Evolutionary conservation across 1,140 invertebrate genomes (phyloP).

Genomic region (Megalopta genalis): DNA sequence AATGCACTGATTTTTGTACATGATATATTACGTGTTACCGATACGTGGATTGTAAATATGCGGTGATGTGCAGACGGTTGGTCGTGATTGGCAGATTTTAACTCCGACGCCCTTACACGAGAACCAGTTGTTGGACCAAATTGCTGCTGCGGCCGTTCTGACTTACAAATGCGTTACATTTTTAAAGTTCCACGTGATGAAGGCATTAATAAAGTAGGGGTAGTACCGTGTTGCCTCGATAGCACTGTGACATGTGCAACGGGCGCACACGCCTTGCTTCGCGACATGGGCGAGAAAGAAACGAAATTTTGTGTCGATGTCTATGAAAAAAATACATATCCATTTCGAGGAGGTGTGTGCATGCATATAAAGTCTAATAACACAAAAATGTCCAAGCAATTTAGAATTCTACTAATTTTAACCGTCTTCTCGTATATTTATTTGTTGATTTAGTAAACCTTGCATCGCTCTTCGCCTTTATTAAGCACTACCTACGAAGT

Average conservation of each 20-base stretch:
- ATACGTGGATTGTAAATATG: slow-evolving; percentile 12
- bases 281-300: neutral
- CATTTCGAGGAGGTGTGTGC: neutral
- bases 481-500: too few relatives aligned
- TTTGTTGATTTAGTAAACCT: too few relatives aligned
- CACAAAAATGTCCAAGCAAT: neutral
- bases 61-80: slow-evolving; percentile 29
- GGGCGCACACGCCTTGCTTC: slow-evolving; percentile 4
- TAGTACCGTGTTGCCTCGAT: slow-evolving; percentile 3
- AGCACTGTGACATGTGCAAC: slow-evolving; percentile 49
- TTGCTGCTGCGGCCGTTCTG: slow-evolving; percentile 48
- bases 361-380: neutral
- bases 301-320: neutral
- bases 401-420: neutral
- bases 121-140: slow-evolving; percentile 70
- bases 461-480: too few relatives aligned
- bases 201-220: slow-evolving; percentile 45
- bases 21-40: neutral
- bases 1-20: neutral
- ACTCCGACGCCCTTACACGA: slow-evolving; percentile 56
- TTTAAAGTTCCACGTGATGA: slow-evolving; percentile 34
- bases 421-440: neutral
- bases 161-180: slow-evolving; percentile 53
- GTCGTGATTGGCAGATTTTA: slow-evolving; percentile 62
- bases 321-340: neutral